These are phyloP conservation scores for Plodia interpunctella DNA, from an alignment of 1,140 invertebrate genomes.

Conservation along the genomic window DNA sequence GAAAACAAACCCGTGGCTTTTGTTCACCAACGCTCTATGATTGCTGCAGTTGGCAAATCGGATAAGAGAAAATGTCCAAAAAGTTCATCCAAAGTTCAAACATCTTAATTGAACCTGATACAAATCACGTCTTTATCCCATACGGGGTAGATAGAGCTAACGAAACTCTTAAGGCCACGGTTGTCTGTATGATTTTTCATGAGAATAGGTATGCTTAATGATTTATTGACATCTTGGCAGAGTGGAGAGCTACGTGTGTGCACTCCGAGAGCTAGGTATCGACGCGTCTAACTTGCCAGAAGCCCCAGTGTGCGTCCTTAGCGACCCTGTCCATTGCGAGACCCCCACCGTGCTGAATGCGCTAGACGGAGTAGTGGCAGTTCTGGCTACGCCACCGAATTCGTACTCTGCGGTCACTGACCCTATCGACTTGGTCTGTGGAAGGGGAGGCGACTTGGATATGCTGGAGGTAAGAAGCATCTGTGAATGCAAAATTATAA, in stretches of 20 bases:
- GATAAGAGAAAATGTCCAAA: too few species aligned
- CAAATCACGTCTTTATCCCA: too few species aligned
- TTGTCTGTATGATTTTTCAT: too few species aligned
- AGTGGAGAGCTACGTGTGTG: slow-evolving; percentile 76
- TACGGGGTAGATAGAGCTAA: too few species aligned
- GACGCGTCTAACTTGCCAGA: slow-evolving; percentile 51
- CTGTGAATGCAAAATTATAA: neutral
- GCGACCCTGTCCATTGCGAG: slow-evolving; percentile 79
- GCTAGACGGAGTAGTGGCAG: slow-evolving; percentile 83
- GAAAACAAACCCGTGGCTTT: too few species aligned
- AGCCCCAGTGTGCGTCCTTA: slow-evolving; percentile 78
- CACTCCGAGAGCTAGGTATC: slow-evolving; percentile 73
- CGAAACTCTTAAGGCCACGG: too few species aligned
- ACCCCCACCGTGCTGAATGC: slow-evolving; percentile 72
- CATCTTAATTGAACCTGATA: too few species aligned
- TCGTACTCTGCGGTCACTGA: slow-evolving; percentile 86
- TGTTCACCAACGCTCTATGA: too few species aligned
- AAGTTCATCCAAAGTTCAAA: too few species aligned
- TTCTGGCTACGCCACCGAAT: slow-evolving; percentile 85
- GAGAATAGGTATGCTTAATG: too few species aligned
- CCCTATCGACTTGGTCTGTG: slow-evolving; percentile 84
- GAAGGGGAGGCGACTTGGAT: slow-evolving; percentile 81
- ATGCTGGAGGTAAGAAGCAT: slow-evolving; percentile 78
- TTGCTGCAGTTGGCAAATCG: too few species aligned
- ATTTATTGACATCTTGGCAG: slow-evolving; percentile 32